Evolutionary conservation across 2,113 vertebrate species (phyloP), one percentile per base, ranked within the genome.

Genomic region (Rhabdornis inornatus): DNA sequence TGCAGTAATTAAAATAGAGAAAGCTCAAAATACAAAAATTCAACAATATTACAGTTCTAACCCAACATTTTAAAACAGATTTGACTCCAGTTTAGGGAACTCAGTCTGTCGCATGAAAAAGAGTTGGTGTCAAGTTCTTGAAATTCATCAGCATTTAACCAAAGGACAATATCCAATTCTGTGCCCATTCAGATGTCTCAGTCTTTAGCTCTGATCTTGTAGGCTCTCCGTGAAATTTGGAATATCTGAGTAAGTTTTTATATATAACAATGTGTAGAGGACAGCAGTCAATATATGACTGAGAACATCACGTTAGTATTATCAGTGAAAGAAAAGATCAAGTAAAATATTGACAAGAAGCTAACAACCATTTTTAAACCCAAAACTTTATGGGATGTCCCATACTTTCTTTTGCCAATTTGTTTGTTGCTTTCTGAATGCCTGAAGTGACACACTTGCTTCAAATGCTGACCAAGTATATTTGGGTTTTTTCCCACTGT

Each of bases 261-360:
- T 21, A 42, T 7, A 14, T 11, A 84, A 11, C 9, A n/a, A 28
- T 10, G 2, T 75, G 17, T 66, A 55, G 5, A 86, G 39, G 12
- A 75, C 4, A 50, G 7, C 33, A 56, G 22, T 59, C 35, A 63
- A 12, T 55, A 50, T n/a, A 19, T 7, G 14, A 23, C 57, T 50
- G 35, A 66, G 28, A 65, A 39, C 6, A 40, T 55, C 27, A 64
- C 0, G 0, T 70, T 31, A 55, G 3, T 28, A 66, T 20, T 42
- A 70, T 18, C 30, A 66, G 13, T 16, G 31, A 77, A 81, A 47
- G 23, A 66, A 37, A 83, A 80, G 21, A 47, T 76, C 37, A 71
- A 8, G 10, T 44, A 53, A 90, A 40, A 69, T 49, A 19, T n/a
- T 16, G 8, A 50, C 1, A 1, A 88, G 17, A 69, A 83, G 16